A percentile compares a stretch with the other conserved stretches of the same genome.
Evolutionary conservation across 2,113 vertebrate genomes (phyloP).

Genomic region (Crotalus viridis): DNA sequence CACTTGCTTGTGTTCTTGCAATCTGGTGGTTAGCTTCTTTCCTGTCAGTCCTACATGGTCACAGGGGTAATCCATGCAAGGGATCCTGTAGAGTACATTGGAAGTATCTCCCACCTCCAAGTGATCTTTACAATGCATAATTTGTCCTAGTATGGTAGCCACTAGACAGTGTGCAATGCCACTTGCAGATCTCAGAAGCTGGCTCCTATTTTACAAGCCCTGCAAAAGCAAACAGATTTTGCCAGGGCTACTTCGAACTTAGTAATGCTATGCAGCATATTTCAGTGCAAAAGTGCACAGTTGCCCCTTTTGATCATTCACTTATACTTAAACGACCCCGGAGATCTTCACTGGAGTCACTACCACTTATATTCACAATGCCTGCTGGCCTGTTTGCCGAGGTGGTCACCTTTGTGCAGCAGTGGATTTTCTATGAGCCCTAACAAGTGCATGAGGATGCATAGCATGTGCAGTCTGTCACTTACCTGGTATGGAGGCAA

Average conservation of each 20-base stretch:
- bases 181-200: background rate
- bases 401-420: constrained; percentile 23
- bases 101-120: background rate
- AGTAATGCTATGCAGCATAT: background rate
- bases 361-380: constrained; percentile 40
- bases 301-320: constrained; percentile 44
- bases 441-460: constrained; percentile 32
- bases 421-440: constrained; percentile 34
- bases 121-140: background rate
- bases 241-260: background rate
- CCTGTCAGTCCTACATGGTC: background rate
- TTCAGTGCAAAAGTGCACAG: background rate
- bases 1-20: background rate
- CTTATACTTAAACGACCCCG: constrained; percentile 36
- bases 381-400: constrained; percentile 12
- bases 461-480: background rate
- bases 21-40: background rate
- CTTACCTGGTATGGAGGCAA: background rate
- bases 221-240: background rate
- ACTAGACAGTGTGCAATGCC: background rate
- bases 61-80: background rate
- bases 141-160: background rate
- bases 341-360: constrained; percentile 36
- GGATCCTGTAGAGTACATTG: background rate
- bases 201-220: background rate